Evolutionary conservation across 2,113 vertebrate species (phyloP), one percentile per base, ranked within the genome.

Genomic region (Colinus virginianus): DNA sequence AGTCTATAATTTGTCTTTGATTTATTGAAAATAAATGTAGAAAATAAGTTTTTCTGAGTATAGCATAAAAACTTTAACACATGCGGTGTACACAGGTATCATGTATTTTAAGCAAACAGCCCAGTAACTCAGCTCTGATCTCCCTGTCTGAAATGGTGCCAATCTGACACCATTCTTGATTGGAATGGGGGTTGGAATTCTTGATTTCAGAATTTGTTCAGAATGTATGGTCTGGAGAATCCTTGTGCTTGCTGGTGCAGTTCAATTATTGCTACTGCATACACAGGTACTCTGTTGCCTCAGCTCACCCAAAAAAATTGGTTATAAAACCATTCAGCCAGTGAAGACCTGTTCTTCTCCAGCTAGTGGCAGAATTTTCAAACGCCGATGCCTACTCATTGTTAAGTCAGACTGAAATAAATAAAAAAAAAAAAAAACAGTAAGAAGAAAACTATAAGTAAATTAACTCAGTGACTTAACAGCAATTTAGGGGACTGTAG

Each of bases 271-370:
- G 62, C 40, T 53, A 2, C 7, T 75, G 26, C 40, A 28, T 3
- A 0, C 0, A 0, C 25, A 13, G 11, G 1, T 4, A 10, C 26
- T 46, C 15, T 22, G 2, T 1, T n/a, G 48, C 34, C 36, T 74
- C 45, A 3, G 3, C 6, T 74, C 0, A 3, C 25, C 32, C 11
- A 6, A 17, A 58, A 11, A 11, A 10, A 59, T 75, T 78, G 43
- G 2, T 4, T 43, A 11, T 48, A 42, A 55, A n/a, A 56, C 40
- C 11, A 0, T 5, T 40, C 30, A 23, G 9, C 17, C 26, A 23
- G 2, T 21, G 46, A 63, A 55, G 36, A 78, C 7, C 30, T 38
- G 15, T 18, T 10, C 13, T 48, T 59, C 32, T 84, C 23, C 63
- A 0, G 0, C 34, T 6, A 38, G 0, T 4, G 7, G 20, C 7